Base-by-base conservation (phyloP, 1,140 invertebrate genomes). In the Pygmarrhopalites habei region DNA sequence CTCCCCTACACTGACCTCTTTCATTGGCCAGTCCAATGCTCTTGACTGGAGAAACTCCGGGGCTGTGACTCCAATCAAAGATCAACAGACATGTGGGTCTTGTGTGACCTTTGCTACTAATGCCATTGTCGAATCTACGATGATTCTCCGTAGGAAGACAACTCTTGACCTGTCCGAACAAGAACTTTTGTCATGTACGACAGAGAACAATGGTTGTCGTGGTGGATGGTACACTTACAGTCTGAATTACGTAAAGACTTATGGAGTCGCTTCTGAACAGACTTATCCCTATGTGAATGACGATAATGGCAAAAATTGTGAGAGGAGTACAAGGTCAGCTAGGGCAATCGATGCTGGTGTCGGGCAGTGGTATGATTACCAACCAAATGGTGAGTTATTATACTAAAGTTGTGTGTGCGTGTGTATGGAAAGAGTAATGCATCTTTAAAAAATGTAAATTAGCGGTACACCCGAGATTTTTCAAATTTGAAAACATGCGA, bases 121-220 rank as follows among this genome's bases (percentile, higher is more conserved):
- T 4, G 62, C 41, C 15, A 17, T 29, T 19, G 5, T 59, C 1
- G 62, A 64, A 43, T 25, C 32, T 10, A 41, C 56, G 1, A 25
- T 52, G 15, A 21, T 43, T 1, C 32, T 59, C 3, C 39, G 32
- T 25, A 28, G 53, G 7, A n/a, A 52, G 21, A 25, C 51, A 41
- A 53, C 57, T 30, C 23, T 51, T n/a, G 56, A 64, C 32, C 21
- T 59, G 2, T 52, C 46, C 47, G 62, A 64, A 28, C 62, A 64
- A 43, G 56, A 58, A 49, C 29, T 64, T 30, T 21, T 64, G 15
- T 46, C 58, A 19, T 64, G 62, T 21, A 21, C 62, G 5, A 32
- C 21, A 26, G 56, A n/a, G 0, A 52, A 64, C 49, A 52, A 49
- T 28, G 57, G 46, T 14, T 57, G 62, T n/a, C 23, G n/a, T 15